Evolutionary conservation across 2,888 invertebrate genomes (phyloP).

Genomic region (Dioctria linearis): DNA sequence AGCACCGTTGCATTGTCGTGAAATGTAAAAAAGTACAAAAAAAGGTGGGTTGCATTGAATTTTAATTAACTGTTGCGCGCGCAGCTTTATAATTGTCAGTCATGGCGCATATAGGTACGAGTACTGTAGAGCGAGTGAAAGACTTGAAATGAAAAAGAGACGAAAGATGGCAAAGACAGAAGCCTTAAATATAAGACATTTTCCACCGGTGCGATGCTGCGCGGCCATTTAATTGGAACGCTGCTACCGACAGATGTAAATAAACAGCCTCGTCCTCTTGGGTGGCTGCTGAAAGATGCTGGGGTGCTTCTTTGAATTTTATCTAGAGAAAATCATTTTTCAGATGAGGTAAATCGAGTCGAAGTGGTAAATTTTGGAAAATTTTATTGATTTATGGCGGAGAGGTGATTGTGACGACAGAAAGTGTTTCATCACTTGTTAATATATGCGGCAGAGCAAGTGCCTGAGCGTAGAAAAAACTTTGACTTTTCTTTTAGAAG

Average conservation of each 20-base stretch:
- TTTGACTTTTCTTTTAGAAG: neutral
- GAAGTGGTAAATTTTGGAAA: constrained; percentile 22
- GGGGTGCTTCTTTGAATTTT: constrained; percentile 14
- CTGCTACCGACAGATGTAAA: constrained; percentile 51
- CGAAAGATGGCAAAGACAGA: constrained; percentile 5
- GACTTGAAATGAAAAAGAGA: constrained; percentile 15
- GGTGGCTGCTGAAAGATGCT: constrained; percentile 44
- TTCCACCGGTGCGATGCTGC: neutral
- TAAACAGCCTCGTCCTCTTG: constrained; percentile 38
- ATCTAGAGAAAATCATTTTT: constrained; percentile 27
- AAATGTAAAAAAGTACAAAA: no score
- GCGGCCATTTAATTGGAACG: constrained; percentile 45
- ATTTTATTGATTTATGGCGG: constrained; percentile 41
- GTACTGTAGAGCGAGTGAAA: neutral
- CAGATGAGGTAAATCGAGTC: constrained; percentile 33
- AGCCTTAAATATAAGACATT: no score
- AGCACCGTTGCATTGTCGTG: no score
- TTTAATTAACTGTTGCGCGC: no score
- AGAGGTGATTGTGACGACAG: constrained; percentile 1
- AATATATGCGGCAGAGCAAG: constrained; percentile 26
- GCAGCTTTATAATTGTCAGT: no score
- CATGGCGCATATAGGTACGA: no score
- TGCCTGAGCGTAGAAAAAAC: neutral
- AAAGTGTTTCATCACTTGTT: constrained; percentile 27
- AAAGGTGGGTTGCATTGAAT: no score